Conservation (phyloP, 1,140 invertebrate species). For the Drosophila tsacasi region DNA sequence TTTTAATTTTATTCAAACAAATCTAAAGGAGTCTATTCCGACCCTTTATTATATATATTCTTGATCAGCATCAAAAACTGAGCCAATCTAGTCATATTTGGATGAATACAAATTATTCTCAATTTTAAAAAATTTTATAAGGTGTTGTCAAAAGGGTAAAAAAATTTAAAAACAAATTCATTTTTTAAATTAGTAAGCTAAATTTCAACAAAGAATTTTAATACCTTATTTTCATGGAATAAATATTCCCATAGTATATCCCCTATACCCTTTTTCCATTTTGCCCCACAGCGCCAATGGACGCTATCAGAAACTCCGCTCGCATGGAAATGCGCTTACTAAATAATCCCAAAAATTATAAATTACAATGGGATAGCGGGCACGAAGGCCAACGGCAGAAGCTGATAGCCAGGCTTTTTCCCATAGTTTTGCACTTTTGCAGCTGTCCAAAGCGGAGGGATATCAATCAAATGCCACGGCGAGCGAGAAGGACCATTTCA, state of each 20-base stretch:
- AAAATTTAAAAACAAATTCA: too few species aligned
- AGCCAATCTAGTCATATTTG: too few species aligned
- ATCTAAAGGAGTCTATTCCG: too few species aligned
- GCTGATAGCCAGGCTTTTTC: constrained; percentile 51
- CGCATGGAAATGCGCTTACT: constrained; percentile 39
- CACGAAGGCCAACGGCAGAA: constrained; percentile 53
- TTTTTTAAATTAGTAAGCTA: too few species aligned
- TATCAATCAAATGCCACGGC: constrained; percentile 76
- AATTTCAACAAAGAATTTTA: not conserved
- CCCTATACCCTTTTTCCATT: constrained; percentile 7
- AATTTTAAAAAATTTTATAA: too few species aligned
- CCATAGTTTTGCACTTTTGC: constrained; percentile 65
- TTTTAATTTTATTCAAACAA: too few species aligned
- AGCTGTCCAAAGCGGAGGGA: constrained; percentile 59
- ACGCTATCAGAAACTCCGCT: constrained; percentile 30
- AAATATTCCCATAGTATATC: not conserved
- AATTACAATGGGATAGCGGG: constrained; percentile 62
- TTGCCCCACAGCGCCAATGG: constrained; percentile 1
- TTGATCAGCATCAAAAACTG: too few species aligned
- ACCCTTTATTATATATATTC: too few species aligned
- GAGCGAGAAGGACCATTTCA: constrained; percentile 52
- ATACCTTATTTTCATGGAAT: not conserved
- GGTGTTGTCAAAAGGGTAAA: too few species aligned
- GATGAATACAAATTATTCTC: too few species aligned
- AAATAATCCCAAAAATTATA: constrained; percentile 62